Base-by-base conservation (phyloP, 2,888 invertebrate species). In the Anorthoa munda region DNA sequence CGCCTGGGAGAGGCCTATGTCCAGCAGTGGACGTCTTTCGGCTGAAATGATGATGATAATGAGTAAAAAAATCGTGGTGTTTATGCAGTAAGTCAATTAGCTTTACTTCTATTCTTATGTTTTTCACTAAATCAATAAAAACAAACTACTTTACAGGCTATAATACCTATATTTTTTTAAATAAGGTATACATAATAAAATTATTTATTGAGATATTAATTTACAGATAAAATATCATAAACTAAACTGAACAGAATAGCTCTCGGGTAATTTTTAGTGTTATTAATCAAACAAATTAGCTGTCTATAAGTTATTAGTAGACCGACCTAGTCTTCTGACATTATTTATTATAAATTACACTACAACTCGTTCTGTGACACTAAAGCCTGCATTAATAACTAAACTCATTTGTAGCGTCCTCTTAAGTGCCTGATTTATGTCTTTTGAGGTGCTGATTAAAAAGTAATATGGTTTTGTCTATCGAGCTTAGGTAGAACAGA, bases 241-340 rank as follows among this genome's bases (percentile, higher is more conserved):
- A 61, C 21, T 67, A 61, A 55, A 75, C 21, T n/a, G 51, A 61
- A 56, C n/a, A 26, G 7, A 17, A 60, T 74, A 26, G 67, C 74
- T 74, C 61, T 21, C 39, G 61, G 21, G 67, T 26, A 31, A 11
- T 39, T 17, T 65, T 46, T n/a, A 11, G 9, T 13, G 46, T 31
- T 72, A 74, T 61, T 73, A 73, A 74, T 61, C 21, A 67, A 50
- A 51, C 65, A 56, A 61, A 75, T 75, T 74, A 56, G 18, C 60
- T n/a, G 61, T 74, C 67, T 31, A 46, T 46, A 61, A 23, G 26
- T 65, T 45, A 45, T 61, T 51, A 67, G 17, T 63, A 13, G 21
- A 67, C 3, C 26, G 61, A 61, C 50, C 60, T 74, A 67, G 15
- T 31, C 23, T 51, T 46, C 12, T 61, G 45, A 48, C 18, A 12